phyloP scores from a whole-genome alignment of 2,797 vertebrate genomes.

The Holocentrus rufus region DNA sequence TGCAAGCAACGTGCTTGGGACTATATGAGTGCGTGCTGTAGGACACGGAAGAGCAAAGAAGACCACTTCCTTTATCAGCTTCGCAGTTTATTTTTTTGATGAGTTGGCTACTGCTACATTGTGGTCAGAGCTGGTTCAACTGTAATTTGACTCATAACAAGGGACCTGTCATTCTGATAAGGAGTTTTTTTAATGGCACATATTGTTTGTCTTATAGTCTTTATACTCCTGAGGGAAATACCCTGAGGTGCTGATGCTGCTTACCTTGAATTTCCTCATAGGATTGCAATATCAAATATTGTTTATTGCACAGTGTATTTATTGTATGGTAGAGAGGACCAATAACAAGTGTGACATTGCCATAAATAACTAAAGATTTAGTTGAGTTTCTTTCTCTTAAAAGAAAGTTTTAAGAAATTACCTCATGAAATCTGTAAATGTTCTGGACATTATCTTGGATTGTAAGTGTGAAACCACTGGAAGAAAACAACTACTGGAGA shows the following conservation, averaged over 20 bases:
- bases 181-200: conserved; percentile 37
- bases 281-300: conserved; percentile 3
- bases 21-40: conserved; percentile 66
- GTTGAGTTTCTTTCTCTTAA: neutral
- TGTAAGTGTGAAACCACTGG: conserved; percentile 41
- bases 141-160: conserved; percentile 5
- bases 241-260: conserved; percentile 42
- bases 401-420: neutral
- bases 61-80: conserved; percentile 82
- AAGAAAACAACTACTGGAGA: conserved; percentile 17
- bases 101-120: conserved; percentile 24
- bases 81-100: conserved; percentile 82
- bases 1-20: conserved; percentile 80
- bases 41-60: conserved; percentile 68
- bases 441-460: neutral
- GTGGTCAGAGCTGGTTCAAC: conserved; percentile 11
- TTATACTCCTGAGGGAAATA: conserved; percentile 42
- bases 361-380: neutral
- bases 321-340: conserved; percentile 45
- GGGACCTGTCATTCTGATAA: conserved; percentile 13
- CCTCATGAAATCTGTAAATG: neutral
- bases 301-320: conserved; percentile 61
- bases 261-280: conserved; percentile 15
- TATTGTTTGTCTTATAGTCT: conserved; percentile 30
- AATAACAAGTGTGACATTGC: conserved; percentile 7